Conservation (phyloP, 2,113 vertebrate genomes). For the Saccopteryx bilineata region DNA sequence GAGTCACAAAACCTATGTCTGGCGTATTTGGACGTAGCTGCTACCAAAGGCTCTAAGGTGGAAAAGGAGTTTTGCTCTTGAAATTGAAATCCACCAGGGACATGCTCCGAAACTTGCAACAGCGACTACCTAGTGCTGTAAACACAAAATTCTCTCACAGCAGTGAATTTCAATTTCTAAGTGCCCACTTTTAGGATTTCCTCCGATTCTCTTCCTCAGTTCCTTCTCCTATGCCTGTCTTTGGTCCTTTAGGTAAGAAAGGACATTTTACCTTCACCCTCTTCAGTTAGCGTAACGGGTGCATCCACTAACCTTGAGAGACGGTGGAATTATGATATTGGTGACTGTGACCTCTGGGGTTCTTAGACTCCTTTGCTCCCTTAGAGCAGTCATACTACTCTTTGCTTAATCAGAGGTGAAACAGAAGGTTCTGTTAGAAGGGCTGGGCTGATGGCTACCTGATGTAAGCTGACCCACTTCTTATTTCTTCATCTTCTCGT, state of each 20-base stretch:
- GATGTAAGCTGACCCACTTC: background rate
- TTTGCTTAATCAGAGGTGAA: background rate
- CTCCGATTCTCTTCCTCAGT: background rate
- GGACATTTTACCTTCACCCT: background rate
- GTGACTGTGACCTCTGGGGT: background rate
- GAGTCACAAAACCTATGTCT: background rate
- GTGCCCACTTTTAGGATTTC: background rate
- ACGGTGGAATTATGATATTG: background rate
- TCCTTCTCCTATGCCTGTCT: background rate
- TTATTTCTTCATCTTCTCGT: background rate
- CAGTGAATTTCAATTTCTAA: background rate
- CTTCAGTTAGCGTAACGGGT: background rate
- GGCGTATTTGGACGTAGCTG: background rate
- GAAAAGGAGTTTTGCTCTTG: background rate
- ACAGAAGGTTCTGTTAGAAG: background rate
- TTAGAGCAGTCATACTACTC: background rate
- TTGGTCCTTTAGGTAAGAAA: background rate
- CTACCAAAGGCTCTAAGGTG: background rate
- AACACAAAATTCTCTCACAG: background rate
- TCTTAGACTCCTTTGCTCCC: background rate
- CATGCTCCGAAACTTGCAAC: background rate
- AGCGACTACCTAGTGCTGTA: background rate
- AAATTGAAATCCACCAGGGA: slow-evolving; percentile 15
- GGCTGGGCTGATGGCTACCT: background rate
- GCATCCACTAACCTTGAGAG: background rate